Evolutionary conservation across 2,888 invertebrate genomes (phyloP).

Genomic region (Athalia cordata): DNA sequence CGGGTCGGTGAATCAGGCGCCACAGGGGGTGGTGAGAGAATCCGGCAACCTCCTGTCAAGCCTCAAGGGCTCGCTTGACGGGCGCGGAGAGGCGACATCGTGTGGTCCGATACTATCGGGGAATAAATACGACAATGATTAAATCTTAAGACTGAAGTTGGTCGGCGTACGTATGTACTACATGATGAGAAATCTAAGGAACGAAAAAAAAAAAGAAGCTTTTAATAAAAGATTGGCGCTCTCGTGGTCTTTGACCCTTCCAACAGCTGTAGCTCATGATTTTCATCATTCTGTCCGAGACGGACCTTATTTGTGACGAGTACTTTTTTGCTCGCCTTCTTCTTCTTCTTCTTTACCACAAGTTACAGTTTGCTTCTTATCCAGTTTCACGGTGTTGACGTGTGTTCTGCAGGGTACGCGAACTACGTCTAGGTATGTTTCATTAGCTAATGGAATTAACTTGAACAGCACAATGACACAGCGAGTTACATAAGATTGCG

Average conservation of each 20-base stretch:
- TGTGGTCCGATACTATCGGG: slow-evolving; percentile 45
- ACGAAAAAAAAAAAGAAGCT: slow-evolving; percentile 19
- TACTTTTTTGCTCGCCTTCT: too few species aligned
- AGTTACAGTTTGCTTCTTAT: not conserved
- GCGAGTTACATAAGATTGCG: slow-evolving; percentile 68
- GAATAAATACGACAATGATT: slow-evolving; percentile 39
- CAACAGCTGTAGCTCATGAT: too few species aligned
- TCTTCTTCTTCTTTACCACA: too few species aligned
- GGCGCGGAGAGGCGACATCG: slow-evolving; percentile 66
- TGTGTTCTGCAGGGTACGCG: too few species aligned
- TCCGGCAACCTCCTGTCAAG: slow-evolving; percentile 70
- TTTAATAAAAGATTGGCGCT: slow-evolving; percentile 35
- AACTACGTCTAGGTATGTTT: slow-evolving; percentile 30
- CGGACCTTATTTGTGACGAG: too few species aligned
- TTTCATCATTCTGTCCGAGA: too few species aligned
- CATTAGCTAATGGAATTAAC: slow-evolving; percentile 70
- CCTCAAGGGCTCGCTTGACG: slow-evolving; percentile 55
- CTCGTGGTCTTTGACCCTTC: slow-evolving; percentile 21
- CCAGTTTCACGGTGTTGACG: slow-evolving; percentile 1
- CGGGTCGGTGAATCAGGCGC: slow-evolving; percentile 69
- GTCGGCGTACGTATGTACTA: too few species aligned
- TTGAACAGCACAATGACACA: slow-evolving; percentile 69
- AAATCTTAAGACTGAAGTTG: slow-evolving; percentile 35
- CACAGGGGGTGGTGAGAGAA: slow-evolving; percentile 54
- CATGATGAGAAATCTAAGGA: not conserved